A percentile compares a stretch with the other conserved stretches of the same genome.
phyloP scores from a whole-genome alignment of 2,797 vertebrate genomes.

The Micromesistius poutassou region DNA sequence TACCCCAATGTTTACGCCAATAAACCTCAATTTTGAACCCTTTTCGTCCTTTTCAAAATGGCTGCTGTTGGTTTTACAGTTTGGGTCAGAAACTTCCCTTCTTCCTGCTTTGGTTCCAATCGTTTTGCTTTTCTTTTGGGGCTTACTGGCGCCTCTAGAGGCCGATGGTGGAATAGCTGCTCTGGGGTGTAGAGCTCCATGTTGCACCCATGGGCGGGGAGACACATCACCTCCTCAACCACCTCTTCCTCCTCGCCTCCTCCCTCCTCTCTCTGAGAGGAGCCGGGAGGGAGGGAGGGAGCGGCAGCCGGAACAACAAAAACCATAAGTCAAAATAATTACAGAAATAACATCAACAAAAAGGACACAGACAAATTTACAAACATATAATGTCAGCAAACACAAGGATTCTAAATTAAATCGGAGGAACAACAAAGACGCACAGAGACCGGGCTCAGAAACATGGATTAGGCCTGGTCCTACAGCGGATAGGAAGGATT shows the following conservation, averaged over 20 bases:
- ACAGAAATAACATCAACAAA: slow-evolving; percentile 24
- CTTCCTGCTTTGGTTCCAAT: slow-evolving; percentile 34
- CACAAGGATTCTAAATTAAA: slow-evolving; percentile 29
- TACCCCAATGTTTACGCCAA: not conserved
- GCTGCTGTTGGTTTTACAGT: slow-evolving; percentile 35
- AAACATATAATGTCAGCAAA: slow-evolving; percentile 30
- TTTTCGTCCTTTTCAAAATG: not conserved
- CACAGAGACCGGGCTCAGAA: slow-evolving; percentile 13
- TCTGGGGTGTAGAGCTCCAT: slow-evolving; percentile 72
- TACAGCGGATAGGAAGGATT: not conserved
- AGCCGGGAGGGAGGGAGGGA: slow-evolving; percentile 27
- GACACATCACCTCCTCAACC: slow-evolving; percentile 67
- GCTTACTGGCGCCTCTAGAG: slow-evolving; percentile 80
- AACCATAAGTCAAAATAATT: slow-evolving; percentile 39
- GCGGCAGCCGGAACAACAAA: slow-evolving; percentile 20
- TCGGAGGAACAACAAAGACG: slow-evolving; percentile 24
- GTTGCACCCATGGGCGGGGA: slow-evolving; percentile 63
- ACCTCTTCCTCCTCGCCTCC: slow-evolving; percentile 49
- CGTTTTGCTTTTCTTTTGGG: slow-evolving; percentile 22
- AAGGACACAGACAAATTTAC: slow-evolving; percentile 30
- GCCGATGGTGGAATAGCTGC: slow-evolving; percentile 65
- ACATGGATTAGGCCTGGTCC: slow-evolving; percentile 20
- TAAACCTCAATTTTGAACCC: not conserved
- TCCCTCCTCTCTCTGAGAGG: slow-evolving; percentile 47
- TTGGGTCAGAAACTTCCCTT: slow-evolving; percentile 35